Percentiles rank a stretch among this genome's conserved stretches.
Evolutionary conservation across 2,113 vertebrate genomes (phyloP).

Genomic region (Procavia capensis): DNA sequence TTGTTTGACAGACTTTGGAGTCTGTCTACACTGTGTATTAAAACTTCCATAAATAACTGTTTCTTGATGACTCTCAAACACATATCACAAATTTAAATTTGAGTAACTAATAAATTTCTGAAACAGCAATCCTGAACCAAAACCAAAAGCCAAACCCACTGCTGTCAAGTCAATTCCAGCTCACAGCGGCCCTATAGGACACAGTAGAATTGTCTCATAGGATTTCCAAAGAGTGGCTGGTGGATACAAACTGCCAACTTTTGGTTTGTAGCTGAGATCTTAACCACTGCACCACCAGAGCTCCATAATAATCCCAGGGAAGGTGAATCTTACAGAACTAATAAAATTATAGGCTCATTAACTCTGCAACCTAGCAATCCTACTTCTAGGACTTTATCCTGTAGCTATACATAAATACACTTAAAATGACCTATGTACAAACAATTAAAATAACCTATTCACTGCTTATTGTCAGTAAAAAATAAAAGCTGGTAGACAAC

Average conservation of each 20-base stretch:
- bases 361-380: neutral
- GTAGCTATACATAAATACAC: neutral
- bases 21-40: too few relatives aligned
- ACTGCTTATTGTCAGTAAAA: neutral
- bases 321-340: neutral
- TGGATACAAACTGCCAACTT: too few relatives aligned
- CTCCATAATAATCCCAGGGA: neutral
- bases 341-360: neutral
- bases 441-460: too few relatives aligned
- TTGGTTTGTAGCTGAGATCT: too few relatives aligned
- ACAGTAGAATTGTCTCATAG: too few relatives aligned
- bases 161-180: too few relatives aligned
- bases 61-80: neutral
- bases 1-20: too few relatives aligned
- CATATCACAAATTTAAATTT: neutral
- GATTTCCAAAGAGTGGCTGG: too few relatives aligned
- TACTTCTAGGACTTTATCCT: neutral
- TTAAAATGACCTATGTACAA: neutral
- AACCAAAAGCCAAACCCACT: too few relatives aligned
- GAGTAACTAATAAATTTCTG: neutral
- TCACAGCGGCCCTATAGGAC: too few relatives aligned
- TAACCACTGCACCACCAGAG: too few relatives aligned
- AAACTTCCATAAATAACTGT: too few relatives aligned
- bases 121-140: neutral
- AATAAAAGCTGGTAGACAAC: neutral